Evolutionary conservation across 2,113 vertebrate genomes (phyloP).

Genomic region (Quiscalus mexicanus): DNA sequence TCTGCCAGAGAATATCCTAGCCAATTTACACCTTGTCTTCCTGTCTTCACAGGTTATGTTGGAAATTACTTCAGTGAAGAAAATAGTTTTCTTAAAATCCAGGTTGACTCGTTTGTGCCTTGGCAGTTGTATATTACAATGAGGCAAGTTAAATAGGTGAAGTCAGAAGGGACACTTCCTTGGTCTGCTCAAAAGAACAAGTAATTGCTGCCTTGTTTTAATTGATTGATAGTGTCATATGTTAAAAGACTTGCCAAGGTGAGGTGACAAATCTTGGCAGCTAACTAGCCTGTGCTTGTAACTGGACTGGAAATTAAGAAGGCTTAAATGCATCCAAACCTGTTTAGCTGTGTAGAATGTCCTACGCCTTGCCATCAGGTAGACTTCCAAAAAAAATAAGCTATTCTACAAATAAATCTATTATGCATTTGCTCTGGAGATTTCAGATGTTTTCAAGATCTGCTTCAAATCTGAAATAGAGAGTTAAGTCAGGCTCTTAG

Average conservation of each 20-base stretch:
- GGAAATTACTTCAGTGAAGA: neutral
- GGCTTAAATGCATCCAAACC: neutral
- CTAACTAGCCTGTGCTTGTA: neutral
- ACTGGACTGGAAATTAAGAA: conserved; percentile 1
- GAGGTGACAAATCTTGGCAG: neutral
- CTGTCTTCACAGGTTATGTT: neutral
- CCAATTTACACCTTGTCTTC: neutral
- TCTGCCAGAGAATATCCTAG: no score
- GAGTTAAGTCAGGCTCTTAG: neutral
- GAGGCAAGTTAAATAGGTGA: neutral
- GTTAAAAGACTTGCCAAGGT: neutral
- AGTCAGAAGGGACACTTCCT: neutral
- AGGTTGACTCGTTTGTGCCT: neutral
- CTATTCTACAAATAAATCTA: neutral
- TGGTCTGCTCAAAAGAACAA: neutral
- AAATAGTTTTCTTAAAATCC: neutral
- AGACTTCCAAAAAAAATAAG: neutral
- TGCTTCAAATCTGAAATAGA: neutral
- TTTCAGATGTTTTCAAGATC: neutral
- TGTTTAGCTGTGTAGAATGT: neutral
- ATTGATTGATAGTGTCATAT: neutral
- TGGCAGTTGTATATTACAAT: neutral
- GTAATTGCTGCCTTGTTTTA: neutral
- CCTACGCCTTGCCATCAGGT: neutral
- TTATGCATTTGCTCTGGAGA: neutral